A percentile compares a stretch with the other conserved stretches of the same genome.
These are phyloP conservation scores for Porites rus DNA, from an alignment of 92 coral and sea anemone species.

Conservation along the genomic window DNA sequence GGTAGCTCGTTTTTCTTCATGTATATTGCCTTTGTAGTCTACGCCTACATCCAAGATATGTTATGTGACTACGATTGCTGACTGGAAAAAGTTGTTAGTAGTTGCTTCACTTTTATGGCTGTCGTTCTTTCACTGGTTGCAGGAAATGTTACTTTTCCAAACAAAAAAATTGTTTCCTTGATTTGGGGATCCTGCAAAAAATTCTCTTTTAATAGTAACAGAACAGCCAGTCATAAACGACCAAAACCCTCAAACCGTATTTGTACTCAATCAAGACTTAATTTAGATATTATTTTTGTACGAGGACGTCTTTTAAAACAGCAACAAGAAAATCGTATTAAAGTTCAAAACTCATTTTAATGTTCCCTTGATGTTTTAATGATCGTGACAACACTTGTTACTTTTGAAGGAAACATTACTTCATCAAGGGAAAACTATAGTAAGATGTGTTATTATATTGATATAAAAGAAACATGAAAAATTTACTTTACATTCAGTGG, in stretches of 20 bases:
- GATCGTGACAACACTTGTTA: not conserved
- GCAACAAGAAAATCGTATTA: not conserved
- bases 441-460: not conserved
- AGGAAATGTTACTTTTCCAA: too few relatives aligned
- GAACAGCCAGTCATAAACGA: not conserved
- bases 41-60: conserved; percentile 95
- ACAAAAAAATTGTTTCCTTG: not conserved
- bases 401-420: not conserved
- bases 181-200: not conserved
- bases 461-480: not conserved
- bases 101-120: not conserved
- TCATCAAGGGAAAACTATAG: not conserved
- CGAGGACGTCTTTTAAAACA: not conserved
- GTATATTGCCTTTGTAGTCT: conserved; percentile 86
- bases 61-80: conserved; percentile 84
- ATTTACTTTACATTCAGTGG: not conserved
- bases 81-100: not conserved
- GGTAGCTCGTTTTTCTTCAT: conserved; percentile 84
- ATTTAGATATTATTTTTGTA: conserved; percentile 35
- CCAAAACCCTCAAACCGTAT: not conserved
- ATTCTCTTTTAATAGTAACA: not conserved
- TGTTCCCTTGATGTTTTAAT: conserved; percentile 1
- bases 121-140: not conserved
- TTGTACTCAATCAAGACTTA: not conserved
- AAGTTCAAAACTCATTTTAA: not conserved